Evolutionary conservation across 2,888 invertebrate genomes (phyloP).

Genomic region (Hirtodrosophila histrioides): DNA sequence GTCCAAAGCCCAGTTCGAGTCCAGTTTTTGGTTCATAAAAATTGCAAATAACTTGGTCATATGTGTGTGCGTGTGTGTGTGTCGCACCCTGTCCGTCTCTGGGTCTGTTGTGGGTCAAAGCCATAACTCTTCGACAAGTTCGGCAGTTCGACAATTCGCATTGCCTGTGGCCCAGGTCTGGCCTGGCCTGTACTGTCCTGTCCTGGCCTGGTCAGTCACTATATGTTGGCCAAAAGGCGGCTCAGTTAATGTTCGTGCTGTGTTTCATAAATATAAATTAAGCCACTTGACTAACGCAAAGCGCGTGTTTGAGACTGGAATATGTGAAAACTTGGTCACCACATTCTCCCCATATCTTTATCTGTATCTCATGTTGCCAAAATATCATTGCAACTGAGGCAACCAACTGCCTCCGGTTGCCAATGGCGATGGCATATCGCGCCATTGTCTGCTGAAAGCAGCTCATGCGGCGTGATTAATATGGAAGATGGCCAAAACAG

Average conservation of each 20-base stretch:
- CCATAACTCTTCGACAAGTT: conserved; percentile 80
- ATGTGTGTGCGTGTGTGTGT: conserved; percentile 17
- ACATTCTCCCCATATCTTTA: conserved; percentile 15
- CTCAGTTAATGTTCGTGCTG: conserved; percentile 63
- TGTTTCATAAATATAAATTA: conserved; percentile 77
- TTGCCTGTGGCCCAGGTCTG: conserved; percentile 45
- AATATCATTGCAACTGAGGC: conserved; percentile 28
- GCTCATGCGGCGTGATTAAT: conserved; percentile 76
- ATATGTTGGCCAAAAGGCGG: conserved; percentile 45
- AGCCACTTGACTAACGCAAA: conserved; percentile 77
- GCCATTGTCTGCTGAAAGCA: conserved; percentile 76
- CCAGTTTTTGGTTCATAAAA: conserved; percentile 60
- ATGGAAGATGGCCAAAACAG: conserved; percentile 76
- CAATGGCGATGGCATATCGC: conserved; percentile 56
- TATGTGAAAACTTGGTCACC: conserved; percentile 66
- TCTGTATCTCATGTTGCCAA: conserved; percentile 39
- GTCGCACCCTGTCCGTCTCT: conserved; percentile 30
- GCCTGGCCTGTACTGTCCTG: conserved; percentile 26
- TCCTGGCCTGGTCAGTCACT: conserved; percentile 9
- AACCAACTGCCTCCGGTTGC: conserved; percentile 7
- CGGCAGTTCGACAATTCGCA: conserved; percentile 62
- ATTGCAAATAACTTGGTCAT: conserved; percentile 44
- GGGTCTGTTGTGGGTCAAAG: conserved; percentile 74
- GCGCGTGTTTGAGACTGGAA: conserved; percentile 40
- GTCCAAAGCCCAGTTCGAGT: conserved; percentile 25